Conservation (phyloP, 2,113 vertebrate genomes). For the Glaucidium brasilianum region DNA sequence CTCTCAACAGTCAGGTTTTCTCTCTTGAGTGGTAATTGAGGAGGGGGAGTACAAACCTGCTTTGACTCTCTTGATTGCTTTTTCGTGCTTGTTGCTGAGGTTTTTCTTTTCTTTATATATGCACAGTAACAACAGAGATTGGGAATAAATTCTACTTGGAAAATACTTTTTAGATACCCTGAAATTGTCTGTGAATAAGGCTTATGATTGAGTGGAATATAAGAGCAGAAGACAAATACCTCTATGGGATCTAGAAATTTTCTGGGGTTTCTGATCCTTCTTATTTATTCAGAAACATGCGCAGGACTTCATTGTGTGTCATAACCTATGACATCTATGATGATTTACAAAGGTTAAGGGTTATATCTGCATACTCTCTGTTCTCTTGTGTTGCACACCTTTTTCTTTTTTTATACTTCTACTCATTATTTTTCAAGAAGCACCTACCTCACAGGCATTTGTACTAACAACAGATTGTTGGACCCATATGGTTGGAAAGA, state of each 20-base stretch:
- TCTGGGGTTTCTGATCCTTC: neutral
- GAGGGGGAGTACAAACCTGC: slow-evolving; percentile 5
- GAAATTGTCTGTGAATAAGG: neutral
- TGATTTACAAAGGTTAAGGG: neutral
- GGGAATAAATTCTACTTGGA: neutral
- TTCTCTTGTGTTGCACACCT: neutral
- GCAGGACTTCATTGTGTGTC: neutral
- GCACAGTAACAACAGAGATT: neutral
- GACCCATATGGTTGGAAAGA: neutral
- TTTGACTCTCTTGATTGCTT: slow-evolving; percentile 54
- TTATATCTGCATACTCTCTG: neutral
- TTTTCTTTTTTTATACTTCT: neutral
- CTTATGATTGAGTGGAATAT: neutral
- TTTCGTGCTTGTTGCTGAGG: neutral
- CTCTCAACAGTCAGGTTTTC: slow-evolving; percentile 55
- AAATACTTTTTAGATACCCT: neutral
- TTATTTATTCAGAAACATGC: neutral
- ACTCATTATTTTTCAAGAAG: neutral
- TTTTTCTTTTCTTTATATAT: neutral
- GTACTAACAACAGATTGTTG: neutral
- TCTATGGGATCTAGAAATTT: neutral
- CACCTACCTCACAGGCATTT: neutral
- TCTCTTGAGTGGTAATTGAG: slow-evolving; percentile 43
- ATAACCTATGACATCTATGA: neutral
- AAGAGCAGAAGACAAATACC: neutral